Conservation (phyloP, 2,113 vertebrate species). For the Hippocampus guttulatus region DNA sequence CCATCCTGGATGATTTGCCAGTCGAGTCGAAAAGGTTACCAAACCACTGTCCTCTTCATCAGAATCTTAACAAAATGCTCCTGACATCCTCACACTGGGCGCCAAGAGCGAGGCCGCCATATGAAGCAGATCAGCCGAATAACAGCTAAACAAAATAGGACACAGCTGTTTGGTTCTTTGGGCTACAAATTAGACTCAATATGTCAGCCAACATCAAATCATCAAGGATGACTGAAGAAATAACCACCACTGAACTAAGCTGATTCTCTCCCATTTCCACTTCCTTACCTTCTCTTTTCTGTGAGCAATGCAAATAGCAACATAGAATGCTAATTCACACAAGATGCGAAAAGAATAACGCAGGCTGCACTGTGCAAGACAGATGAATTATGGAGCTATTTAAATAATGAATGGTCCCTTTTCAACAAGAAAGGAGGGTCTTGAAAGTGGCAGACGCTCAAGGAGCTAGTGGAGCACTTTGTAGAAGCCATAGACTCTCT, state of each 20-base stretch:
- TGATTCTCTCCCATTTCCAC: slow-evolving; percentile 19
- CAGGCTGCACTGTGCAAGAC: slow-evolving; percentile 41
- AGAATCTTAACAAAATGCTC: slow-evolving; percentile 59
- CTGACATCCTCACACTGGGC: slow-evolving; percentile 74
- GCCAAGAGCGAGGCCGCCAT: slow-evolving; percentile 75
- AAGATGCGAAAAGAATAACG: slow-evolving; percentile 22
- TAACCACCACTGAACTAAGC: slow-evolving; percentile 20
- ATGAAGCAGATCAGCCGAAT: slow-evolving; percentile 77
- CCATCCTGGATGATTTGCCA: not conserved
- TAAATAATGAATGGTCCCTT: slow-evolving; percentile 66
- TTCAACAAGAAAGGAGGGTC: slow-evolving; percentile 39
- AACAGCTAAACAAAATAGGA: slow-evolving; percentile 79
- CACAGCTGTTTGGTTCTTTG: slow-evolving; percentile 84
- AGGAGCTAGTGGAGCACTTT: slow-evolving; percentile 42
- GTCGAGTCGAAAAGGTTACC: slow-evolving; percentile 32
- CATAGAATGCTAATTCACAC: slow-evolving; percentile 54
- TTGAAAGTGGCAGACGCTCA: slow-evolving; percentile 33
- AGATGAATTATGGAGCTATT: slow-evolving; percentile 61
- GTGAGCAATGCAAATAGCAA: slow-evolving; percentile 29
- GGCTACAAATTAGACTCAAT: slow-evolving; percentile 86
- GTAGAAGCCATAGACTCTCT: slow-evolving; percentile 33
- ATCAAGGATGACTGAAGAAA: slow-evolving; percentile 59
- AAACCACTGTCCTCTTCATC: slow-evolving; percentile 50
- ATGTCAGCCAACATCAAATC: slow-evolving; percentile 86
- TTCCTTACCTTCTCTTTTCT: slow-evolving; percentile 30